A percentile compares a stretch with the other conserved stretches of the same genome.
Evolutionary conservation across 2,888 invertebrate genomes (phyloP).

Genomic region (Drosophila limbata): DNA sequence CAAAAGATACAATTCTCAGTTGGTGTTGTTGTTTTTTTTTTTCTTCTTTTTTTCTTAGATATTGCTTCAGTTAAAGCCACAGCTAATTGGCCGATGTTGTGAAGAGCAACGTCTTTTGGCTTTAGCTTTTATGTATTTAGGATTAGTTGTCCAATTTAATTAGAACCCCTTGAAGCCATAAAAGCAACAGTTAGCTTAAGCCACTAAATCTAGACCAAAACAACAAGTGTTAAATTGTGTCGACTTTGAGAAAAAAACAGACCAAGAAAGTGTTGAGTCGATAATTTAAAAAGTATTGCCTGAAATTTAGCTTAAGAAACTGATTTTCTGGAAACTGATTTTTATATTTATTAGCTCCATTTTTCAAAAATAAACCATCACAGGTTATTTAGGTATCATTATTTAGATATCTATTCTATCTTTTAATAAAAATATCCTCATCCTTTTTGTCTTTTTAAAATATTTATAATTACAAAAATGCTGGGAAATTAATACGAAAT

Average conservation of each 20-base stretch:
- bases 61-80: slow-evolving; percentile 35
- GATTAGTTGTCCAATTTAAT: slow-evolving; percentile 44
- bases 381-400: too few relatives aligned
- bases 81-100: slow-evolving; percentile 48
- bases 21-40: slow-evolving; percentile 17
- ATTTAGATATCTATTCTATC: too few relatives aligned
- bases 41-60: slow-evolving; percentile 29
- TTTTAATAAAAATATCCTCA: too few relatives aligned
- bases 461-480: too few relatives aligned
- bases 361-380: too few relatives aligned
- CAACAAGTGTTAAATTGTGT: not conserved
- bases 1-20: slow-evolving; percentile 19
- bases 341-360: too few relatives aligned
- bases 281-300: not conserved
- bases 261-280: not conserved
- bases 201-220: slow-evolving; percentile 23
- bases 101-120: slow-evolving; percentile 26
- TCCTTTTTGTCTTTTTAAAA: too few relatives aligned
- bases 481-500: too few relatives aligned
- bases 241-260: slow-evolving; percentile 5
- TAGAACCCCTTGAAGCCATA: slow-evolving; percentile 37
- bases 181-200: slow-evolving; percentile 39
- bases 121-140: slow-evolving; percentile 26
- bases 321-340: too few relatives aligned
- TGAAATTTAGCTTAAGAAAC: not conserved